Conservation (phyloP, 2,888 invertebrate genomes). For the Plebejus melissa region DNA sequence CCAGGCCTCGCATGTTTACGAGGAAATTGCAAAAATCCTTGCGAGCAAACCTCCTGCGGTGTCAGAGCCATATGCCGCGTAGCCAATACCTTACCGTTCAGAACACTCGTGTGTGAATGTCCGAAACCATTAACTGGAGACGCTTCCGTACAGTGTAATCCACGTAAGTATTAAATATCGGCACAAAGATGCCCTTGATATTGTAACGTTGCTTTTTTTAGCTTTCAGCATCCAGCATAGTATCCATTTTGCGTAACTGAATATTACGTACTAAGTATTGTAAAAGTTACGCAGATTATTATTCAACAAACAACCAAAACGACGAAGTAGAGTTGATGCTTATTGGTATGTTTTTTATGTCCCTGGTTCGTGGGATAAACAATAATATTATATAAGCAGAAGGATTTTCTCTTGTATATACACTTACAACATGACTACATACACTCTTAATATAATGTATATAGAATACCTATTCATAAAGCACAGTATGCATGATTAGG, state of each 20-base stretch:
- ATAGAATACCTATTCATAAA: neutral
- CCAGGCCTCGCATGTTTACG: slow-evolving; percentile 90
- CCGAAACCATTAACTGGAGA: slow-evolving; percentile 90
- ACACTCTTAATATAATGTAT: neutral
- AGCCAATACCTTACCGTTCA: slow-evolving; percentile 90
- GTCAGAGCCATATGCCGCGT: slow-evolving; percentile 89
- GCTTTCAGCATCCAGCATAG: neutral
- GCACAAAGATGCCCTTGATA: neutral
- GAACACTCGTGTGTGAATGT: slow-evolving; percentile 93
- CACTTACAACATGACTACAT: neutral
- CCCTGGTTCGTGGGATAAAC: neutral
- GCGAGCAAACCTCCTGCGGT: slow-evolving; percentile 88
- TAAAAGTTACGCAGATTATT: slow-evolving; percentile 5
- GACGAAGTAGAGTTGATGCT: neutral
- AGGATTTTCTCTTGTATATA: slow-evolving; percentile 1
- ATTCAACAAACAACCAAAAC: neutral
- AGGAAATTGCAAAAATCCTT: slow-evolving; percentile 89
- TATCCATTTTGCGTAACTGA: neutral
- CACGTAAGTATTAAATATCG: slow-evolving; percentile 77
- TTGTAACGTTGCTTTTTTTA: neutral
- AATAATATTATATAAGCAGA: neutral
- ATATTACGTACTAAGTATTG: neutral
- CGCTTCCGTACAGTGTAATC: slow-evolving; percentile 89
- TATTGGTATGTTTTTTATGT: neutral
- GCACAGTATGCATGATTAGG: slow-evolving; percentile 8